Percentiles rank a stretch among this genome's conserved stretches.
These are phyloP conservation scores for Pseudococcus longispinus DNA, from an alignment of 2,888 invertebrate species.

Conservation along the genomic window DNA sequence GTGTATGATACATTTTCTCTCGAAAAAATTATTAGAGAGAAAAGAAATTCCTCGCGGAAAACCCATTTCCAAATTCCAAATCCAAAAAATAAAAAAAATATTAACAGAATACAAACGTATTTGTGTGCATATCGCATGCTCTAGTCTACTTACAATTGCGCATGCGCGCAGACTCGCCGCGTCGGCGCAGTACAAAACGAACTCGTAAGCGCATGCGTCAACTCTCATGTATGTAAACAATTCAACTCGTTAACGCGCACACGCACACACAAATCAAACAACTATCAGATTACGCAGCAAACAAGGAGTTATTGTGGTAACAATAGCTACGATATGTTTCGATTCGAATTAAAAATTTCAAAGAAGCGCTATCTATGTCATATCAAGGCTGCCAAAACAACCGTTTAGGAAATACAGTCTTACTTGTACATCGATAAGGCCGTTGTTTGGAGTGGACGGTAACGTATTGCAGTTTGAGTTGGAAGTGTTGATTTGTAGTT, in stretches of 20 bases:
- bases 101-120: background rate
- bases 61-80: background rate
- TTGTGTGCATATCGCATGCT: background rate
- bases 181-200: background rate
- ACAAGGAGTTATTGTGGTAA: background rate
- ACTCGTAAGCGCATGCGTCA: constrained; percentile 14
- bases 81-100: background rate
- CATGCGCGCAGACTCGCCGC: background rate
- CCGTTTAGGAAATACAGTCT: background rate
- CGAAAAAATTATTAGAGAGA: background rate
- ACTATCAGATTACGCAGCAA: background rate
- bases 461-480: constrained; percentile 13
- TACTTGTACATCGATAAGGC: constrained; percentile 45
- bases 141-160: background rate
- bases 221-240: background rate
- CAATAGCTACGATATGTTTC: background rate
- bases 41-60: background rate
- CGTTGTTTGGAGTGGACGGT: constrained; percentile 28
- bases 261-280: constrained; percentile 3
- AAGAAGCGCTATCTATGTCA: background rate
- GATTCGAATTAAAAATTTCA: background rate
- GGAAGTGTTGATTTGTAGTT: constrained; percentile 62
- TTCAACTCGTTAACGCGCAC: background rate
- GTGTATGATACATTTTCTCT: background rate
- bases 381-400: background rate